These are phyloP conservation scores for Siniperca knerii DNA, from an alignment of 2,113 vertebrate genomes.

Conservation along the genomic window DNA sequence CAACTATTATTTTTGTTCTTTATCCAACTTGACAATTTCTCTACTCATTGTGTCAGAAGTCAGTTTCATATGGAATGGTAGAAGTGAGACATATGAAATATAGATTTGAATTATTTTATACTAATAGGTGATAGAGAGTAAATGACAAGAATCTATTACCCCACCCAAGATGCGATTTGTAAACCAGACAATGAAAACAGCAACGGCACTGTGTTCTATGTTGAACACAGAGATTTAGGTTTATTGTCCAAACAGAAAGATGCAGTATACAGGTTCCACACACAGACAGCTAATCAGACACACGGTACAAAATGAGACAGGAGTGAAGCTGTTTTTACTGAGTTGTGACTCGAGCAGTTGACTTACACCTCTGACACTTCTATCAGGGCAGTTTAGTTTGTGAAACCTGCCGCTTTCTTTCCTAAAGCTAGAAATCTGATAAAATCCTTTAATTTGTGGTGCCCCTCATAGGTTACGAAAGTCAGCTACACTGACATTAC, in stretches of 20 bases:
- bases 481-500: neutral
- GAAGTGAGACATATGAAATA: neutral
- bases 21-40: neutral
- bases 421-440: neutral
- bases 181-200: neutral
- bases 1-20: neutral
- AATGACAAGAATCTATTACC: neutral
- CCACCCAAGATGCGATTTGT: neutral
- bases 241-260: slow-evolving; percentile 59
- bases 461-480: neutral
- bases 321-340: slow-evolving; percentile 5
- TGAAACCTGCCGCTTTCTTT: neutral
- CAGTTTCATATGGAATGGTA: neutral
- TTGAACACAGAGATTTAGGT: slow-evolving; percentile 37
- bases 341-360: neutral
- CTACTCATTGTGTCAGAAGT: neutral
- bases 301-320: neutral
- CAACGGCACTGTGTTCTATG: neutral
- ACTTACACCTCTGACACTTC: neutral
- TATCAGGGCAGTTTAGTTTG: neutral
- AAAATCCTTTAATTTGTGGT: too few relatives aligned
- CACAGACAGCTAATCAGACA: slow-evolving; percentile 10
- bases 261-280: slow-evolving; percentile 26
- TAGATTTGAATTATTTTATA: too few relatives aligned
- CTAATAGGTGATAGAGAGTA: neutral